A percentile compares a stretch with the other conserved stretches of the same genome.
Evolutionary conservation across 2,888 invertebrate species (phyloP).

Genomic region (Sycophila texana): DNA sequence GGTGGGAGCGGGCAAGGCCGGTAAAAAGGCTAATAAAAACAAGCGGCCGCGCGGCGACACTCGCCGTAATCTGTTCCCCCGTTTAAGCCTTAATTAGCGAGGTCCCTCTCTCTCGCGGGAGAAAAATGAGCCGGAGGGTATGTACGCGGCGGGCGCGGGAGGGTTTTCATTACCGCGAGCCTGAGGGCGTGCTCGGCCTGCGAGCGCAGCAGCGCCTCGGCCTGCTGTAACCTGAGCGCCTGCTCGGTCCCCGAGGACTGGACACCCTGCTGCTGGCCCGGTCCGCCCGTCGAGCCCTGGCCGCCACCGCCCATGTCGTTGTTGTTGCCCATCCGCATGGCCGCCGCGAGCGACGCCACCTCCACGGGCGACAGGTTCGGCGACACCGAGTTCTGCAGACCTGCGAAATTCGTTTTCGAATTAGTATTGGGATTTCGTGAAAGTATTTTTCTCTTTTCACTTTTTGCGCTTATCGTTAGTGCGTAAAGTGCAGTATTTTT

Average conservation of each 20-base stretch:
- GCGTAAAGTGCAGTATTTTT: too few species aligned
- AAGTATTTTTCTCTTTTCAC: too few species aligned
- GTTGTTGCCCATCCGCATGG: slow-evolving; percentile 76
- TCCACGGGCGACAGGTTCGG: slow-evolving; percentile 74
- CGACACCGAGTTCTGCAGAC: slow-evolving; percentile 73
- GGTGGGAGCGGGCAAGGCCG: background rate
- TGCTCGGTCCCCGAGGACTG: slow-evolving; percentile 75
- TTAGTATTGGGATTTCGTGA: too few species aligned
- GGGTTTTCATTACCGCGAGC: slow-evolving; percentile 80
- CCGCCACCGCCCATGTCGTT: slow-evolving; percentile 71
- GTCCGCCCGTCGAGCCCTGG: slow-evolving; percentile 72
- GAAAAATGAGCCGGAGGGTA: slow-evolving; percentile 13
- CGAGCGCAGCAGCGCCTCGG: slow-evolving; percentile 87
- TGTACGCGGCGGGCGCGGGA: background rate
- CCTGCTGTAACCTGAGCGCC: slow-evolving; percentile 83
- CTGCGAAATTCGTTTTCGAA: slow-evolving; percentile 55
- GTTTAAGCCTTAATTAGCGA: slow-evolving; percentile 41
- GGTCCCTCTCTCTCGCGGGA: background rate
- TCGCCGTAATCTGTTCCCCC: background rate
- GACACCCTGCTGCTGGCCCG: slow-evolving; percentile 68
- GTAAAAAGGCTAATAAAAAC: slow-evolving; percentile 14
- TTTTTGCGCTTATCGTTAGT: too few species aligned
- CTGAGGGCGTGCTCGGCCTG: slow-evolving; percentile 91
- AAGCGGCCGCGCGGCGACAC: slow-evolving; percentile 5
- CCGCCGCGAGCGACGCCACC: slow-evolving; percentile 73